Evolutionary conservation across 2,888 invertebrate genomes (phyloP), one percentile per base, ranked within the genome.

Genomic region (Drosophila colorata): DNA sequence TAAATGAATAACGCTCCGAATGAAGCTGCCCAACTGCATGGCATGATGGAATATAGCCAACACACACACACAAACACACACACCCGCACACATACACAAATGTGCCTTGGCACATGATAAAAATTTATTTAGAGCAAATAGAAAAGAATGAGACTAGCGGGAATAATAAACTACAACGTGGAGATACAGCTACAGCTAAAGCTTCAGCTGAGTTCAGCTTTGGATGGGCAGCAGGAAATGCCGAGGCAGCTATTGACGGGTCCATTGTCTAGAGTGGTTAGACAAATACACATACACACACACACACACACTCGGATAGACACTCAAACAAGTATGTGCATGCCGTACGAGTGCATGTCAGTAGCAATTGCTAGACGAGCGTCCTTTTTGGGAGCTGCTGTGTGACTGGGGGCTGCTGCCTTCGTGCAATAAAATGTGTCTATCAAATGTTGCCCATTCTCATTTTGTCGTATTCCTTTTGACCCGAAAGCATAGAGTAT

Each of bases 111-210:
- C 87, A 88, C 87, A 89, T 77, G 78, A 87, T 86, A 87, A 87
- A 87, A 87, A 88, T 82, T 76, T 82, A 87, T 90, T 81, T 88
- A 88, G 80, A 90, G 78, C 87, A 82, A 89, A 90, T 88, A 87
- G 84, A 80, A 82, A 85, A 85, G 79, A 89, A 88, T 78, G 79
- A 78, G 81, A 69, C 86, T 75, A 77, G 85, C 75, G 88, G 90
- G 90, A 89, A 87, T 89, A 88, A 89, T 90, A 85, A 89, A 90
- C 88, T 81, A 80, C 81, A 80, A 63, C 52, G 70, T 55, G 61
- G 37, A 55, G 48, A 38, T 53, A 33, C 13, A 9, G 35, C n/a
- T 47, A 48, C 14, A 20, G 63, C 43, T 14, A 13, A 13, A 20
- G 31, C 31, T 38, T 59, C 18, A 68, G 55, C 51, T 78, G 51